phyloP scores from a whole-genome alignment of 2,113 vertebrate species.

The Amphilophus citrinellus region DNA sequence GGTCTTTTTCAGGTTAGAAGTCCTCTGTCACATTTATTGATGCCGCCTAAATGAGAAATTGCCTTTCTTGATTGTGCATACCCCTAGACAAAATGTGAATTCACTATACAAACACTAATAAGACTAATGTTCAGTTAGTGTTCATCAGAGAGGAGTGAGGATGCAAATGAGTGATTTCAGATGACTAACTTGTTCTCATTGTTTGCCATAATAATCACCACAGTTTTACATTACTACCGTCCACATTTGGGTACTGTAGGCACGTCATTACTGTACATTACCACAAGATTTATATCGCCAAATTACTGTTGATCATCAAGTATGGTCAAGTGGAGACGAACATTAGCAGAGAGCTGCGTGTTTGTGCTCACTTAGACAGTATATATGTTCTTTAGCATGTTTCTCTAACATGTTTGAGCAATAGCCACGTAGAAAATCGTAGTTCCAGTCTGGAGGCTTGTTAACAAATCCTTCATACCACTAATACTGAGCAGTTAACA shows the following conservation, averaged over 20 bases:
- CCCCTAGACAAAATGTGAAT: conserved; percentile 59
- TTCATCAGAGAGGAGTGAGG: background rate
- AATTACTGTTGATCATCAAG: conserved; percentile 1
- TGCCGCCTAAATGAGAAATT: conserved; percentile 11
- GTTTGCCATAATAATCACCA: conserved; percentile 20
- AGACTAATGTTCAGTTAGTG: background rate
- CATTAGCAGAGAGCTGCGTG: background rate
- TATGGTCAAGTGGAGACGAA: background rate
- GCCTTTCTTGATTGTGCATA: conserved; percentile 41
- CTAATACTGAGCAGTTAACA: conserved; percentile 35
- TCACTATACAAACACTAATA: conserved; percentile 27
- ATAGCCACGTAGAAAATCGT: conserved; percentile 31
- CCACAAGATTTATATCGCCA: background rate
- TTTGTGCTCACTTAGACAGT: conserved; percentile 7
- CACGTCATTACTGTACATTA: conserved; percentile 29
- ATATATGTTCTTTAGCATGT: conserved; percentile 32
- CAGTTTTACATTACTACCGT: conserved; percentile 36
- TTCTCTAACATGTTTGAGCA: conserved; percentile 49
- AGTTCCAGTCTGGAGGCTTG: conserved; percentile 24
- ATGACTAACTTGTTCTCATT: conserved; percentile 1
- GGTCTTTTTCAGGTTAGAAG: conserved; percentile 41
- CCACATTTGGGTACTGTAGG: conserved; percentile 27
- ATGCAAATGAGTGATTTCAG: conserved; percentile 5
- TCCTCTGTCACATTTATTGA: background rate
- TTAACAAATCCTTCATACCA: conserved; percentile 39